Base-by-base conservation (phyloP, 2,888 invertebrate genomes). In the Archips crataeganus region DNA sequence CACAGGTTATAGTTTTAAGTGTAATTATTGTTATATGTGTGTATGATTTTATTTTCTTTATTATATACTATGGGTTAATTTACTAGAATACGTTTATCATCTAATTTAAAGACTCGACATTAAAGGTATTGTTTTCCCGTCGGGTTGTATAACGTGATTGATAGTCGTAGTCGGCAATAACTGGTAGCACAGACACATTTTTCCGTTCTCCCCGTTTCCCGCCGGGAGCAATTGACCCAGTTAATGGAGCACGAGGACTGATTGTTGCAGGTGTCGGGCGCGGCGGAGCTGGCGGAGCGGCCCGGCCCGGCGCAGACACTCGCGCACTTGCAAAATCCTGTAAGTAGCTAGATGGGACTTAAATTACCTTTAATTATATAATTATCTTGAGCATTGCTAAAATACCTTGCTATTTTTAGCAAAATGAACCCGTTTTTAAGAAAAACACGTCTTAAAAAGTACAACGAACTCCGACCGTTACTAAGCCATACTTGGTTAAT, bases 251-350 rank as follows among this genome's bases (percentile, higher is more conserved):
- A 75, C 74, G 73, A 80, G 75, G 82, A 78, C 80, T 87, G 80
- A 84, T 90, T 88, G 87, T 90, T 92, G 79, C 91, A 94, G 94
- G 92, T 94, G 85, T 88, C 91, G 70, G 90, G 87, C 72, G 90
- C 92, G 70, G 86, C 93, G 77, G 92, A 92, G 84, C 86, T 92
- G 83, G 90, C 54, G 91, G 91, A 78, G 89, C 90, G 67, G 89
- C 90, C 83, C 92, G 91, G 80, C 85, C 90, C 71, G 87, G 89
- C 3, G 74, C 91, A 91, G 81, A 79, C 90, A 76, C 82, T 92
- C 78, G 88, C 90, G 51, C 90, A 89, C 74, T 85, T 90, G 77
- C 91, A 91, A 77, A 91, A 90, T 79, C 84, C 90, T 51, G 93
- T 93, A 84, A 90, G 91, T 88, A 76, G 59, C 67, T 39, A 54